phyloP scores from a whole-genome alignment of 2,888 invertebrate genomes.

The Parasteatoda lunata region DNA sequence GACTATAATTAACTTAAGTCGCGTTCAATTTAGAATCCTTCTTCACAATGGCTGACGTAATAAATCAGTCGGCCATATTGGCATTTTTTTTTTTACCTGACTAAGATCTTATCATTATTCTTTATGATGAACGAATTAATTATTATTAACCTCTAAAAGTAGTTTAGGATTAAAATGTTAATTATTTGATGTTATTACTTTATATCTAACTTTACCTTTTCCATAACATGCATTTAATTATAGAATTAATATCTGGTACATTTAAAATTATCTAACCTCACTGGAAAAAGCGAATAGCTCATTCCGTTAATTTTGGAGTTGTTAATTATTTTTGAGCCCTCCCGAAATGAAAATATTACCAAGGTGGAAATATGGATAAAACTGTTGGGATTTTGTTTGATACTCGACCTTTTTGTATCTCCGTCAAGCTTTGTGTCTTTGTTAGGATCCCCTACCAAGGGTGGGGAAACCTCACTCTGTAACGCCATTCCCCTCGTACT shows the following conservation, averaged over 20 bases:
- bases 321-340: conserved; percentile 41
- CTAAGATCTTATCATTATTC: too few relatives aligned
- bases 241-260: neutral
- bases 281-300: conserved; percentile 11
- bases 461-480: conserved; percentile 72
- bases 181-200: too few relatives aligned
- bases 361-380: conserved; percentile 62
- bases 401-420: conserved; percentile 72
- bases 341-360: conserved; percentile 62
- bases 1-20: conserved; percentile 24
- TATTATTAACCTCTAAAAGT: too few relatives aligned
- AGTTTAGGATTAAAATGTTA: too few relatives aligned
- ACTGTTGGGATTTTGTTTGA: conserved; percentile 62
- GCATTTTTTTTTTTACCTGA: neutral
- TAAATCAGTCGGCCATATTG: conserved; percentile 58
- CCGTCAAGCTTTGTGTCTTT: conserved; percentile 70
- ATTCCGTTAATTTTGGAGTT: conserved; percentile 24
- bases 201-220: too few relatives aligned
- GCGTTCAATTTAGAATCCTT: conserved; percentile 32
- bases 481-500: conserved; percentile 71
- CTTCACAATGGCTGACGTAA: conserved; percentile 57
- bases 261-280: neutral
- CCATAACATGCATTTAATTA: neutral
- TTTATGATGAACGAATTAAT: too few relatives aligned
- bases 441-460: conserved; percentile 70